Evolutionary conservation across 2,113 vertebrate species (phyloP), one percentile per base, ranked within the genome.

Genomic region (Pao palembangensis): DNA sequence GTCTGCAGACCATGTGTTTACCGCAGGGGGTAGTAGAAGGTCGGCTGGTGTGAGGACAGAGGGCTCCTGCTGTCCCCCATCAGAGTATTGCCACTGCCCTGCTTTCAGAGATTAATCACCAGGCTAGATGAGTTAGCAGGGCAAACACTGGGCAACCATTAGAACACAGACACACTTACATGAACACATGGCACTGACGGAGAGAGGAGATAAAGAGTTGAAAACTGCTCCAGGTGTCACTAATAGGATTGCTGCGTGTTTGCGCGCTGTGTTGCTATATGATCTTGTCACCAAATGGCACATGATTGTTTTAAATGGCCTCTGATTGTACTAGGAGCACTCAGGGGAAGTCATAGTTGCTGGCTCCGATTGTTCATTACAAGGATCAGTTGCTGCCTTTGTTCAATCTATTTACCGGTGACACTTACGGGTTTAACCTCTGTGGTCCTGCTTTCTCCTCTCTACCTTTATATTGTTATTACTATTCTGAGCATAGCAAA

Each of bases 81-180:
- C 80, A 82, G 67, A 68, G 74, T 60, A 71, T 57, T 76, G 25
- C 61, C 80, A 51, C 69, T 54, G 71, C 50, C 60, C 48, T 61
- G 62, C 73, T 76, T 21, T 71, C 64, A 70, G 79, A 88, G 90
- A 91, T 89, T 90, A 90, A 89, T 90, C 85, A 72, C 81, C 73
- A 56, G 58, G 72, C 76, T 70, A 90, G 88, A 91, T 85, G 83
- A 87, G 73, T 64, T 49, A 70, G 64, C 69, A 85, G 73, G 78
- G 64, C 75, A 80, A 73, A 83, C 78, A 79, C 79, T 74, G 75
- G 72, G 75, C 70, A 67, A 69, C 64, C 58, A 78, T 54, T 55
- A 64, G 55, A 79, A 71, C 77, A 76, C 78, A 82, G 52, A 56
- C 70, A 65, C 73, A 78, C 55, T 53, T 68, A 66, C 73, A 78